These are phyloP conservation scores for Diuraphis noxia DNA, from an alignment of 1,140 invertebrate species.

Conservation along the genomic window DNA sequence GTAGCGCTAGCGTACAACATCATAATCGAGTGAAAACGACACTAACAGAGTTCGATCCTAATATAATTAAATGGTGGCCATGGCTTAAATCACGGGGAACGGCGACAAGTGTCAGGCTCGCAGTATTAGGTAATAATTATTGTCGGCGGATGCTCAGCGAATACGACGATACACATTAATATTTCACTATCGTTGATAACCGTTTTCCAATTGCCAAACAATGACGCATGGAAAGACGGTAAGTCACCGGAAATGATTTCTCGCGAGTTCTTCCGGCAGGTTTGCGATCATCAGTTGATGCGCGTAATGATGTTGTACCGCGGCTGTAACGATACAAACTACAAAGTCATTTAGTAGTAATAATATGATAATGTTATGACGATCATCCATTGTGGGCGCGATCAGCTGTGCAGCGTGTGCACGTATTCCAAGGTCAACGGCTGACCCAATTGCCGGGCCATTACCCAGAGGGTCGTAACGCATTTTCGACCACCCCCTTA, in stretches of 20 bases:
- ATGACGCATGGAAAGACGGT: too few relatives aligned
- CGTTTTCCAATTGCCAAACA: background rate
- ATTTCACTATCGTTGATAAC: background rate
- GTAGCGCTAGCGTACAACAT: background rate
- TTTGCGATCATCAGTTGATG: background rate
- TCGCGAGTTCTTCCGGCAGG: background rate
- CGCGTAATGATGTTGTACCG: background rate
- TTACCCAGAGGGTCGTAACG: slow-evolving; percentile 43
- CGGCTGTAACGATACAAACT: background rate
- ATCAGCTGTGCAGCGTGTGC: background rate
- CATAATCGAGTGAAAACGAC: background rate
- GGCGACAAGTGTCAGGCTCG: background rate
- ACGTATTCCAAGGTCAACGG: slow-evolving; percentile 31
- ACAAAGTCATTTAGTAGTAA: background rate
- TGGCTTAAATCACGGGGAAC: background rate
- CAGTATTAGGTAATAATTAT: background rate
- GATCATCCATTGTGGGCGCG: background rate
- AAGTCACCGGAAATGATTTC: background rate
- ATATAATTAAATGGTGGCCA: background rate
- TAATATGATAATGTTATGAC: slow-evolving; percentile 13
- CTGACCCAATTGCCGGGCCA: slow-evolving; percentile 40
- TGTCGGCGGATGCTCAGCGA: background rate
- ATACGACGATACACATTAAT: background rate
- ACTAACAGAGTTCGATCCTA: background rate
- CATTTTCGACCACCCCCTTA: slow-evolving; percentile 24